phyloP scores from a whole-genome alignment of 1,140 invertebrate genomes.

The Aricia agestis region DNA sequence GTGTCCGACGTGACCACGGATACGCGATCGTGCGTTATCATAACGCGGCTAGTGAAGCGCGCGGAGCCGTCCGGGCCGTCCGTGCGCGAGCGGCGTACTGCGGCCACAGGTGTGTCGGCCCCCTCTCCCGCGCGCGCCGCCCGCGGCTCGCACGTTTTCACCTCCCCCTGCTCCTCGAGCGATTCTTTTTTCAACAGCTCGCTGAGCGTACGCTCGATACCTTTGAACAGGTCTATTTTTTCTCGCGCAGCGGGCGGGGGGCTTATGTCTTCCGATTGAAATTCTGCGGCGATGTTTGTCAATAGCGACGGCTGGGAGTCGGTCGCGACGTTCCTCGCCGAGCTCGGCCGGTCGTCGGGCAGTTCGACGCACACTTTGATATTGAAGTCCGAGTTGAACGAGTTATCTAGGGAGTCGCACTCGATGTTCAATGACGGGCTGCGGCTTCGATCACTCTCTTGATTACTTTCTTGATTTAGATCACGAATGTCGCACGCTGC shows the following conservation, averaged over 20 bases:
- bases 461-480: conserved; percentile 46
- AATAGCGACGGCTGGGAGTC: conserved; percentile 16
- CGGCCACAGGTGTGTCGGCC: conserved; percentile 73
- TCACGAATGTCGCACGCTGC: conserved; percentile 38
- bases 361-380: conserved; percentile 59
- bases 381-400: conserved; percentile 49
- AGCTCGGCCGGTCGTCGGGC: conserved; percentile 22
- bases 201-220: conserved; percentile 74
- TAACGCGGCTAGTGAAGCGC: conserved; percentile 89
- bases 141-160: conserved; percentile 70
- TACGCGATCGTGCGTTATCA: conserved; percentile 88
- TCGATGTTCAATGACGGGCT: conserved; percentile 55
- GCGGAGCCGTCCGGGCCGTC: conserved; percentile 76
- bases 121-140: conserved; percentile 70
- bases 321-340: background rate
- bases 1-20: conserved; percentile 84
- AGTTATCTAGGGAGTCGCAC: conserved; percentile 58
- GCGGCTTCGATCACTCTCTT: conserved; percentile 51
- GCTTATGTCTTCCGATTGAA: conserved; percentile 37
- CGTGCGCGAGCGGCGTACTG: conserved; percentile 74
- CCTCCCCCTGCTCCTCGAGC: conserved; percentile 62
- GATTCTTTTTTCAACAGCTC: conserved; percentile 76
- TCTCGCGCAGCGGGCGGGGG: conserved; percentile 36
- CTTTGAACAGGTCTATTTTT: conserved; percentile 75
- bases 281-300: conserved; percentile 41